A percentile compares a stretch with the other conserved stretches of the same genome.
Conservation (phyloP, 1,140 invertebrate species). For the Caenorhabditis latens region DNA sequence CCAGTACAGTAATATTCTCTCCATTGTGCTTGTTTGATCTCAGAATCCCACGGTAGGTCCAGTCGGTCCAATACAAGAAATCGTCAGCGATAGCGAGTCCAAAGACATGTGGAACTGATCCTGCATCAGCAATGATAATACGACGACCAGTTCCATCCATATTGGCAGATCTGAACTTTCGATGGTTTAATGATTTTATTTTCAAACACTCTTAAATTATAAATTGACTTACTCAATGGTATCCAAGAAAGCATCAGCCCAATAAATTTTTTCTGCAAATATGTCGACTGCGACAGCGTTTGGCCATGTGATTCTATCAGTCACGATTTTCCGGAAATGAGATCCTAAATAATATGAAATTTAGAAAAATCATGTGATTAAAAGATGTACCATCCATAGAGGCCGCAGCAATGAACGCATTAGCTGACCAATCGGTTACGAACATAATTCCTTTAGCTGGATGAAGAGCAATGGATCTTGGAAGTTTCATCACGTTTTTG, state of each 20-base stretch:
- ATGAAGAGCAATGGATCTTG: slow-evolving; percentile 94
- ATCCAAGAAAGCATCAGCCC: slow-evolving; percentile 94
- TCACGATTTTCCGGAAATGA: slow-evolving; percentile 85
- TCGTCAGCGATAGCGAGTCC: slow-evolving; percentile 71
- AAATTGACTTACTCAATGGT: slow-evolving; percentile 83
- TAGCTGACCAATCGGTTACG: slow-evolving; percentile 72
- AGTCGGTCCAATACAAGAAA: slow-evolving; percentile 78
- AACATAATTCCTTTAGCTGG: slow-evolving; percentile 85
- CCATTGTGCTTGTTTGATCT: slow-evolving; percentile 73
- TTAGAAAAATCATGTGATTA: neutral
- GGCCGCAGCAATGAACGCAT: slow-evolving; percentile 94
- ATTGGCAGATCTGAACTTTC: slow-evolving; percentile 82
- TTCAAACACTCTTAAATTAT: too few relatives aligned
- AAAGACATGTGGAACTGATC: slow-evolving; percentile 71
- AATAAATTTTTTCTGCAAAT: slow-evolving; percentile 87
- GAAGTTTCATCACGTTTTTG: slow-evolving; percentile 87
- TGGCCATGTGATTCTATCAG: slow-evolving; percentile 86
- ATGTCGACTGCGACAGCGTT: slow-evolving; percentile 91
- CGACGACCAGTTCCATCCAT: slow-evolving; percentile 89
- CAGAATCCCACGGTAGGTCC: slow-evolving; percentile 73
- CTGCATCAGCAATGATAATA: slow-evolving; percentile 85
- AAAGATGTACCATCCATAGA: slow-evolving; percentile 88
- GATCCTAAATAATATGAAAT: slow-evolving; percentile 77
- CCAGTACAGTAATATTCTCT: slow-evolving; percentile 67
- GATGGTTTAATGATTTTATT: too few relatives aligned